A percentile compares a stretch with the other conserved stretches of the same genome.
These are phyloP conservation scores for Chymomyza procnemis DNA, from an alignment of 2,888 invertebrate genomes.

Conservation along the genomic window DNA sequence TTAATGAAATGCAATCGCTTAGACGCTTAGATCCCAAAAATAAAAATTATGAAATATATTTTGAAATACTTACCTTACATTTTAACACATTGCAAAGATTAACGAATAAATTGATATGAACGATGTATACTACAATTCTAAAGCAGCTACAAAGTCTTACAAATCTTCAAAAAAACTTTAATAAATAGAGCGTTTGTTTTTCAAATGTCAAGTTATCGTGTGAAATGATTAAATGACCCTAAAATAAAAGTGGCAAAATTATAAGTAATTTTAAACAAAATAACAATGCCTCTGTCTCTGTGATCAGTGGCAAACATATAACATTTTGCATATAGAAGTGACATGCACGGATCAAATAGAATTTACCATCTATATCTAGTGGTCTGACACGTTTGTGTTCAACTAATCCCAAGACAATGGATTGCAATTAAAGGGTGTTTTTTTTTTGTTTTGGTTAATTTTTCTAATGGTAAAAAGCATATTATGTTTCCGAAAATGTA, in stretches of 20 bases:
- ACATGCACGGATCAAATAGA: background rate
- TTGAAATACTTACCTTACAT: too few relatives aligned
- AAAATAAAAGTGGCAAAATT: background rate
- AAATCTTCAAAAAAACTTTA: background rate
- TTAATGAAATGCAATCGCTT: too few relatives aligned
- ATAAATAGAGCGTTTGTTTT: background rate
- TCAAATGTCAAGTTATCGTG: background rate
- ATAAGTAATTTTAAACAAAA: background rate
- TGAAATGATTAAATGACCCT: background rate
- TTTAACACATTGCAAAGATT: too few relatives aligned
- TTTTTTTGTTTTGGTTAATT: too few relatives aligned
- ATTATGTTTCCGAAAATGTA: too few relatives aligned
- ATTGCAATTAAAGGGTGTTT: background rate
- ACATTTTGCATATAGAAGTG: background rate
- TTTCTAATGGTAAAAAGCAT: too few relatives aligned
- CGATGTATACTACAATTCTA: too few relatives aligned
- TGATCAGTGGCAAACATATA: background rate
- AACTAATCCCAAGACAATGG: conserved; percentile 1
- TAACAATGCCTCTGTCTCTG: background rate
- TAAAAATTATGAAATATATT: too few relatives aligned
- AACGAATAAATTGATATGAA: background rate
- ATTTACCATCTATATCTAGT: background rate
- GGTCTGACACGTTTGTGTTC: background rate
- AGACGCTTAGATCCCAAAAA: too few relatives aligned
- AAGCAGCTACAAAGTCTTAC: background rate